Conservation (phyloP, 1,140 invertebrate genomes). For the Drosophila arawakana region DNA sequence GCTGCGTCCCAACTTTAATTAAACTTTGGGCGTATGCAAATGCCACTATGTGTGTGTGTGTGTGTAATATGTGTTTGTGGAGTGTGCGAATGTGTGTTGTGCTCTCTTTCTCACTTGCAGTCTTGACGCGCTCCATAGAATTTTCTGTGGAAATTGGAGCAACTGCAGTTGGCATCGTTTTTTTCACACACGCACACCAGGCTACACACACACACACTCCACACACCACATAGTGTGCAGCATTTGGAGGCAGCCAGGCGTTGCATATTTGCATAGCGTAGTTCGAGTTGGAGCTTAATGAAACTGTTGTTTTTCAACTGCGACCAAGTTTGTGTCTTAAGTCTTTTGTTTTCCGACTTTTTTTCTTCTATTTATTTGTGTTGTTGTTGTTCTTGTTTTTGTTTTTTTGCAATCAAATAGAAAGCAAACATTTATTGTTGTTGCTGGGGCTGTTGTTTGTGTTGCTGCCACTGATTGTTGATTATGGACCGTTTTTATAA, state of each 20-base stretch:
- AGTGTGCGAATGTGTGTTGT: conserved; percentile 65
- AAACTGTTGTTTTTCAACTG: conserved; percentile 20
- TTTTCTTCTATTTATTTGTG: no score
- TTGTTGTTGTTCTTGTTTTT: no score
- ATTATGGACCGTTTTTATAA: conserved; percentile 25
- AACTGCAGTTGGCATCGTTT: conserved; percentile 39
- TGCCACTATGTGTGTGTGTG: conserved; percentile 27
- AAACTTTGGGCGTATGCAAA: conserved; percentile 68
- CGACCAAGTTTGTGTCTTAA: conserved; percentile 50
- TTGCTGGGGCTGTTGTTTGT: conserved; percentile 7
- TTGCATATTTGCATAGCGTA: conserved; percentile 47
- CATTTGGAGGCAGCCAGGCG: conserved; percentile 33
- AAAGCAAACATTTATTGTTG: conserved; percentile 54
- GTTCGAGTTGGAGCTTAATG: conserved; percentile 18
- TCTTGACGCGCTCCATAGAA: conserved; percentile 40
- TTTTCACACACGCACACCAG: background rate
- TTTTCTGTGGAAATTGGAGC: conserved; percentile 51
- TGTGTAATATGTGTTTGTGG: conserved; percentile 72
- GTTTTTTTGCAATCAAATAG: conserved; percentile 46
- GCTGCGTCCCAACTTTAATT: conserved; percentile 58
- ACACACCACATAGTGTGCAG: conserved; percentile 7
- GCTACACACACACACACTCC: background rate
- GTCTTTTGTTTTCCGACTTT: conserved; percentile 29
- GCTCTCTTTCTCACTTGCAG: background rate
- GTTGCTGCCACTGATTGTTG: conserved; percentile 35